Conservation (phyloP, 1,140 invertebrate genomes). For the Lepeophtheirus salmonis region DNA sequence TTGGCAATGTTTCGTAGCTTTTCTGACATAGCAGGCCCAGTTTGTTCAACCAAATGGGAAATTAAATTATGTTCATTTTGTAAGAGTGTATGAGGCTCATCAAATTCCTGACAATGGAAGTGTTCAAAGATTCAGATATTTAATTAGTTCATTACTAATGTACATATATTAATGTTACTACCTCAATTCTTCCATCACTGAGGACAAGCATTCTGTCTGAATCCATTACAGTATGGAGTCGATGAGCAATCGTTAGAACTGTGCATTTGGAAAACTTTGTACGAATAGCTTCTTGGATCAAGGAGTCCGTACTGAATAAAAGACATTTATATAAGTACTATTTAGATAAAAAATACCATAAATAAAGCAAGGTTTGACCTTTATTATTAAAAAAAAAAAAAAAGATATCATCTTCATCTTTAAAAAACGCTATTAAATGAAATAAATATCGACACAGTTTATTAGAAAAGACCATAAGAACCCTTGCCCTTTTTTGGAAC, state of each 20-base stretch:
- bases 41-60: not conserved
- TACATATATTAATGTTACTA: too few species aligned
- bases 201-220: slow-evolving; percentile 37
- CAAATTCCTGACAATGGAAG: not conserved
- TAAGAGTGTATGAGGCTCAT: not conserved
- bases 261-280: slow-evolving; percentile 27
- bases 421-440: too few species aligned
- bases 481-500: too few species aligned
- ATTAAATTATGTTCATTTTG: not conserved
- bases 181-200: slow-evolving; percentile 32
- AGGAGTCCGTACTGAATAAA: not conserved
- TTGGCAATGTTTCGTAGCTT: not conserved
- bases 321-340: not conserved
- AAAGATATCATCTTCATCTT: too few species aligned
- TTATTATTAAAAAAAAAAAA: not conserved
- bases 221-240: slow-evolving; percentile 29
- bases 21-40: not conserved
- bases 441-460: too few species aligned
- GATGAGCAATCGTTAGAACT: slow-evolving; percentile 33
- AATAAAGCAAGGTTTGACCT: not conserved
- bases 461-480: too few species aligned
- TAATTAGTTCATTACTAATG: not conserved
- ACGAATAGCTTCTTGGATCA: not conserved
- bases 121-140: not conserved
- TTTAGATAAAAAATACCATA: not conserved